Evolutionary conservation across 2,113 vertebrate species (phyloP).

Genomic region (Toxotes chatareus): DNA sequence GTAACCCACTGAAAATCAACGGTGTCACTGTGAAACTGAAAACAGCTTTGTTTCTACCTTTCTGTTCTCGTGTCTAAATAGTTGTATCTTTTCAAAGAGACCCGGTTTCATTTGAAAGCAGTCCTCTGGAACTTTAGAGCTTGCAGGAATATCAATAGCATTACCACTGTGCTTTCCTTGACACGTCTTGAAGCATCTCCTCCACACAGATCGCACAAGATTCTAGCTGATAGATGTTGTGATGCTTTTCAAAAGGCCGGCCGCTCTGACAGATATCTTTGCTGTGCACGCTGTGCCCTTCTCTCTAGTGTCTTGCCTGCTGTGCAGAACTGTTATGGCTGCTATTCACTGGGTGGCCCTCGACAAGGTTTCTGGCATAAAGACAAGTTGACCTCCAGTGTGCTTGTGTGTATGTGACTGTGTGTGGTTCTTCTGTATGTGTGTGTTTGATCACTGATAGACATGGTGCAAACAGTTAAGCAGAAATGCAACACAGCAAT

Average conservation of each 20-base stretch:
- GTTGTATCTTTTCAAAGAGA: slow-evolving; percentile 38
- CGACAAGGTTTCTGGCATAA: slow-evolving; percentile 55
- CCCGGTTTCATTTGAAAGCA: slow-evolving; percentile 38
- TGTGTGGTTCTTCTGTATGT: slow-evolving; percentile 8
- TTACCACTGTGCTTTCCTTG: slow-evolving; percentile 60
- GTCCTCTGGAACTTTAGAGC: slow-evolving; percentile 50
- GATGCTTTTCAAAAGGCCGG: slow-evolving; percentile 61
- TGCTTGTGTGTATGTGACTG: slow-evolving; percentile 6
- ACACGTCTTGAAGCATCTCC: slow-evolving; percentile 65
- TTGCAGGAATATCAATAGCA: slow-evolving; percentile 61
- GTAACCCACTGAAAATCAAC: slow-evolving; percentile 40
- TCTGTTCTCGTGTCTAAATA: slow-evolving; percentile 38
- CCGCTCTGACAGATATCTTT: slow-evolving; percentile 56
- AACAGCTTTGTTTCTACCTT: slow-evolving; percentile 34
- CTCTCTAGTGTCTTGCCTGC: slow-evolving; percentile 55
- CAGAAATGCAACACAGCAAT: slow-evolving; percentile 32
- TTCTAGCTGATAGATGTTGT: slow-evolving; percentile 62
- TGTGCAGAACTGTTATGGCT: slow-evolving; percentile 47
- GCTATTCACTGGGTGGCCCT: slow-evolving; percentile 69
- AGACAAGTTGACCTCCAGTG: slow-evolving; percentile 59
- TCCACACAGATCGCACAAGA: slow-evolving; percentile 46
- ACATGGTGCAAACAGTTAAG: neutral
- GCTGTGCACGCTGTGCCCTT: slow-evolving; percentile 45
- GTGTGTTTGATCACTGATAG: slow-evolving; percentile 25
- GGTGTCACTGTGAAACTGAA: slow-evolving; percentile 27